Evolutionary conservation across 2,797 vertebrate species (phyloP).

Genomic region (Nasua narica): DNA sequence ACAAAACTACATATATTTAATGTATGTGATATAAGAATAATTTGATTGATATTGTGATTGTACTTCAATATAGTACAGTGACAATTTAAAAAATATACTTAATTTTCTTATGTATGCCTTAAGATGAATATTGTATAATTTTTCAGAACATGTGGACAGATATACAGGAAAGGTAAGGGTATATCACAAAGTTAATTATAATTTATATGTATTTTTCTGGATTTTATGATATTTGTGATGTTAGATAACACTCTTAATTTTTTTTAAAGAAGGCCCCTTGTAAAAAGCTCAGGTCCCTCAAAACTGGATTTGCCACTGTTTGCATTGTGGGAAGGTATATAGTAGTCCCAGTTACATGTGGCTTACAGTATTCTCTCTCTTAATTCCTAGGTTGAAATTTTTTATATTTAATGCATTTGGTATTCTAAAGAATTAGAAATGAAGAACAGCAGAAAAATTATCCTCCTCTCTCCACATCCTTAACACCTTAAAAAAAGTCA

Average conservation of each 20-base stretch:
- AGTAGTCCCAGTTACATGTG: not conserved
- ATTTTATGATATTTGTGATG: not conserved
- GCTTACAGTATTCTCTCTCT: not conserved
- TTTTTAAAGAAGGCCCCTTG: not conserved
- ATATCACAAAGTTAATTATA: not conserved
- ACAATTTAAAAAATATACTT: not conserved
- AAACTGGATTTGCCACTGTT: not conserved
- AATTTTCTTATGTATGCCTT: not conserved
- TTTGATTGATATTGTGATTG: not conserved
- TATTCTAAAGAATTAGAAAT: not conserved
- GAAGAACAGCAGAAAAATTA: not conserved
- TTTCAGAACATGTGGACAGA: not conserved
- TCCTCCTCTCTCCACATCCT: not conserved
- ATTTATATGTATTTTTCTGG: not conserved
- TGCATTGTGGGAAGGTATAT: not conserved
- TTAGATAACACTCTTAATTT: not conserved
- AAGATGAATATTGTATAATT: not conserved
- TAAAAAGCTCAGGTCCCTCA: not conserved
- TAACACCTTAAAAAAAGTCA: not conserved
- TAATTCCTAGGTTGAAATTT: not conserved
- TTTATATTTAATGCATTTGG: not conserved
- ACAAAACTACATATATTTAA: not conserved
- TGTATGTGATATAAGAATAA: not conserved
- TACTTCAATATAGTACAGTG: not conserved
- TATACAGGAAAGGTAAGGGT: not conserved